Percentiles rank a stretch among this genome's conserved stretches.
These are phyloP conservation scores for Andrena flavipes DNA, from an alignment of 2,888 invertebrate genomes.

Conservation along the genomic window DNA sequence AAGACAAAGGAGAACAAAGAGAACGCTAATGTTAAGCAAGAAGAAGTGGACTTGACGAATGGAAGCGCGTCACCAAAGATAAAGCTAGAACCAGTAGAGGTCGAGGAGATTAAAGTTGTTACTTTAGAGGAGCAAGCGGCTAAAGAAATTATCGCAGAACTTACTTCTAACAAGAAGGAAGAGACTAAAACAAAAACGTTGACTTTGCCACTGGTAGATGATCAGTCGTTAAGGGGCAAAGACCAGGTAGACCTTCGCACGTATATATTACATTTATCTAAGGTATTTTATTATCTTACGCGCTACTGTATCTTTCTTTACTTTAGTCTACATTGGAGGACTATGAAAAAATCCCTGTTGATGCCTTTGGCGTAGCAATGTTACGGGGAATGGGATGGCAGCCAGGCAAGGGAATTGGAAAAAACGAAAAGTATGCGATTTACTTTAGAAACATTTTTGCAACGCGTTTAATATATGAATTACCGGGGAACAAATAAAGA, in stretches of 20 bases:
- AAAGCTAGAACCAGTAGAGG: constrained; percentile 70
- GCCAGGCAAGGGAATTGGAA: constrained; percentile 88
- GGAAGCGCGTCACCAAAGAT: constrained; percentile 46
- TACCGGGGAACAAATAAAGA: neutral
- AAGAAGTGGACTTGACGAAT: constrained; percentile 48
- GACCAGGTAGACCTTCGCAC: constrained; percentile 86
- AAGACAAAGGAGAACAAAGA: constrained; percentile 65
- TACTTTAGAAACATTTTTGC: constrained; percentile 20
- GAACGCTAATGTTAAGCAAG: constrained; percentile 27
- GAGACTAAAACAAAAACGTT: constrained; percentile 82
- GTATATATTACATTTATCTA: neutral
- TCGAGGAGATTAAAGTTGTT: constrained; percentile 43
- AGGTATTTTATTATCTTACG: neutral
- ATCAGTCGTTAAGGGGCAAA: constrained; percentile 87
- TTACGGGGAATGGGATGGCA: constrained; percentile 98
- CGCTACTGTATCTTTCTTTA: constrained; percentile 57
- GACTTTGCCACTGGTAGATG: constrained; percentile 87
- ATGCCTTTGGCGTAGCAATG: constrained; percentile 96
- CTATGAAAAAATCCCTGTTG: constrained; percentile 90
- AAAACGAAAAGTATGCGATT: constrained; percentile 85
- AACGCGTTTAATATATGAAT: constrained; percentile 11
- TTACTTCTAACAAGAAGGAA: constrained; percentile 83
- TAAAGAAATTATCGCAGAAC: constrained; percentile 89
- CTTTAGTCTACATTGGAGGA: constrained; percentile 88
- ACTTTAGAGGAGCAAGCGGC: constrained; percentile 90